These are phyloP conservation scores for Rhorus exstirpatorius DNA, from an alignment of 2,888 invertebrate species.

Conservation along the genomic window DNA sequence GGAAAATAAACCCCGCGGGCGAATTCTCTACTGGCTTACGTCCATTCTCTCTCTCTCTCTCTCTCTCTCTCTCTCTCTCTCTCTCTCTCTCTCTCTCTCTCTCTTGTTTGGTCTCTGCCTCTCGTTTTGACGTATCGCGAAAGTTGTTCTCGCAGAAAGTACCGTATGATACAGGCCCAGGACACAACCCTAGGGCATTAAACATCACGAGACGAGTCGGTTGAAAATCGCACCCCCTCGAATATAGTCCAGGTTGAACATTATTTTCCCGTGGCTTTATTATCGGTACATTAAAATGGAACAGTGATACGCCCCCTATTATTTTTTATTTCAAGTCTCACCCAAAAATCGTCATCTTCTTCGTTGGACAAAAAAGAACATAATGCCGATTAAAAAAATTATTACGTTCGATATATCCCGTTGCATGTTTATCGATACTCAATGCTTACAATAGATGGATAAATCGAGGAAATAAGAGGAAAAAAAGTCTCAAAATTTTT, in stretches of 20 bases:
- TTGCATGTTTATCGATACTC: no score
- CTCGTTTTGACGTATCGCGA: slow-evolving; percentile 67
- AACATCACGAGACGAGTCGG: slow-evolving; percentile 31
- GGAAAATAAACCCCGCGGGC: slow-evolving; percentile 68
- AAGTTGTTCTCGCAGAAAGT: slow-evolving; percentile 52
- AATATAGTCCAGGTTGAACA: slow-evolving; percentile 20
- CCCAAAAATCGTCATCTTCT: no score
- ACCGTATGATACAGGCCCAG: slow-evolving; percentile 18
- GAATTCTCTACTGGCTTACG: slow-evolving; percentile 51
- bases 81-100: slow-evolving; percentile 24
- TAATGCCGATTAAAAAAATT: no score
- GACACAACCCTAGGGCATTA: slow-evolving; percentile 28
- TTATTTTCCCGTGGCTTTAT: slow-evolving; percentile 18
- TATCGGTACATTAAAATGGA: neutral
- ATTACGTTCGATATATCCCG: no score
- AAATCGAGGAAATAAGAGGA: no score
- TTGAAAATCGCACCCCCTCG: slow-evolving; percentile 22
- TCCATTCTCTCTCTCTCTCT: slow-evolving; percentile 15
- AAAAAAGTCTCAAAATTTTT: no score
- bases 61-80: slow-evolving; percentile 29
- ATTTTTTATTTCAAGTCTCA: neutral
- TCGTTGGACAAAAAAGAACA: no score
- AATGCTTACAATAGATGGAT: no score
- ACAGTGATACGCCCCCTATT: neutral
- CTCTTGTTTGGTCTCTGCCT: slow-evolving; percentile 30